phyloP scores from a whole-genome alignment of 2,888 invertebrate species.

The Cremastobaeus sp. region DNA sequence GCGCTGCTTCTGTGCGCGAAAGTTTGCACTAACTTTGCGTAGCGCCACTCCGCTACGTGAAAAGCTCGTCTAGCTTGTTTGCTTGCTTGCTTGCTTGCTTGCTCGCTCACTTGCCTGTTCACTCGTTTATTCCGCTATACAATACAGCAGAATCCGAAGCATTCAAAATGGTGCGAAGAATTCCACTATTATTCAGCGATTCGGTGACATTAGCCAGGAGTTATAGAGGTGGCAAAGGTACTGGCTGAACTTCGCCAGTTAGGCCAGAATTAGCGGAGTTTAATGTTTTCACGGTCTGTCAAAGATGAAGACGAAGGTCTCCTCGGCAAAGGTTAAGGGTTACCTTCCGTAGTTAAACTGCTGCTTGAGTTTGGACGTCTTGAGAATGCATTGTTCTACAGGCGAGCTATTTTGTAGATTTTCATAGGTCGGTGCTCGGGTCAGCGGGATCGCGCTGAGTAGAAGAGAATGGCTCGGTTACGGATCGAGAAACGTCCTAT shows the following conservation, averaged over 20 bases:
- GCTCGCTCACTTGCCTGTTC: constrained; percentile 4
- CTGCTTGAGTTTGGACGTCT: constrained; percentile 17
- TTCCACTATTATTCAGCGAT: too few species aligned
- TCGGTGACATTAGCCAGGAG: constrained; percentile 5
- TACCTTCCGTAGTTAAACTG: constrained; percentile 16
- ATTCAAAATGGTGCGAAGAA: too few species aligned
- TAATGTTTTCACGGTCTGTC: constrained; percentile 4
- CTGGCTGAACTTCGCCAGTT: background rate
- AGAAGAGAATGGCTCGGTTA: too few species aligned
- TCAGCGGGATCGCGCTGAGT: too few species aligned
- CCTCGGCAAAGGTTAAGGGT: background rate
- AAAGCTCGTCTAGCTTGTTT: constrained; percentile 34
- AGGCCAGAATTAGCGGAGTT: constrained; percentile 8
- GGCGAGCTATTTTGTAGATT: constrained; percentile 27
- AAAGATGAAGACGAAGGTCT: constrained; percentile 2
- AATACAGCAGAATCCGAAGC: too few species aligned
- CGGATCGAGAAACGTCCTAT: too few species aligned
- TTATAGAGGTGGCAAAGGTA: too few species aligned
- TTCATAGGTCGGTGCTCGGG: background rate
- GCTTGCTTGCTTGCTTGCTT: constrained; percentile 30
- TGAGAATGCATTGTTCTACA: constrained; percentile 32
- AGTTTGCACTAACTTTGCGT: constrained; percentile 65
- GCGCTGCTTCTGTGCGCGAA: constrained; percentile 60
- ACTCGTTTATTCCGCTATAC: constrained; percentile 12
- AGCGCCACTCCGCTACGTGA: constrained; percentile 47